A percentile compares a stretch with the other conserved stretches of the same genome.
Evolutionary conservation across 2,113 vertebrate genomes (phyloP).

Genomic region (Alaudala cheleensis): DNA sequence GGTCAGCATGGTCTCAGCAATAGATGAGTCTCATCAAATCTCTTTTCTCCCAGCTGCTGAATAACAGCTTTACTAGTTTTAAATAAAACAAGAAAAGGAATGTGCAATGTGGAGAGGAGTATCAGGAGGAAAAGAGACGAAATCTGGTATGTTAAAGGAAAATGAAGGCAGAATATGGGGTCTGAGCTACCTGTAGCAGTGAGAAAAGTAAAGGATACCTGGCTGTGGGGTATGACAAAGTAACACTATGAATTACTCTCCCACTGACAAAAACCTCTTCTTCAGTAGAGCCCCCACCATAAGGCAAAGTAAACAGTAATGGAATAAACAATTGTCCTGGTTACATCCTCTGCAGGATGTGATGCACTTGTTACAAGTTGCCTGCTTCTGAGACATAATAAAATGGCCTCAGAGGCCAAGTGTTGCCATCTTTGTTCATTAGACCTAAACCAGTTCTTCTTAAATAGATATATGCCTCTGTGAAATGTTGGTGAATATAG

Average conservation of each 20-base stretch:
- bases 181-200: not conserved
- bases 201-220: not conserved
- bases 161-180: not conserved
- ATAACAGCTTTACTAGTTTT: constrained; percentile 56
- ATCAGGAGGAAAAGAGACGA: not conserved
- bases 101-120: not conserved
- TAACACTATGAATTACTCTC: not conserved
- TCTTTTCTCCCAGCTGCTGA: constrained; percentile 60
- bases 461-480: not conserved
- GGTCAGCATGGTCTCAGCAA: constrained; percentile 33
- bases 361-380: not conserved
- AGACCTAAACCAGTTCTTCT: not conserved
- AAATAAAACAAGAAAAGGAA: constrained; percentile 54
- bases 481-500: not conserved
- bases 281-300: not conserved
- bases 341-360: not conserved
- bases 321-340: not conserved
- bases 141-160: not conserved
- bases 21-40: constrained; percentile 67
- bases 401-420: not conserved
- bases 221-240: not conserved
- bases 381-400: not conserved
- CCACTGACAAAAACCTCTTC: not conserved
- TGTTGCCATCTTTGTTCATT: not conserved
- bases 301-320: not conserved